These are phyloP conservation scores for Lasioglossum zephyrum DNA, from an alignment of 2,888 invertebrate genomes.

Conservation along the genomic window DNA sequence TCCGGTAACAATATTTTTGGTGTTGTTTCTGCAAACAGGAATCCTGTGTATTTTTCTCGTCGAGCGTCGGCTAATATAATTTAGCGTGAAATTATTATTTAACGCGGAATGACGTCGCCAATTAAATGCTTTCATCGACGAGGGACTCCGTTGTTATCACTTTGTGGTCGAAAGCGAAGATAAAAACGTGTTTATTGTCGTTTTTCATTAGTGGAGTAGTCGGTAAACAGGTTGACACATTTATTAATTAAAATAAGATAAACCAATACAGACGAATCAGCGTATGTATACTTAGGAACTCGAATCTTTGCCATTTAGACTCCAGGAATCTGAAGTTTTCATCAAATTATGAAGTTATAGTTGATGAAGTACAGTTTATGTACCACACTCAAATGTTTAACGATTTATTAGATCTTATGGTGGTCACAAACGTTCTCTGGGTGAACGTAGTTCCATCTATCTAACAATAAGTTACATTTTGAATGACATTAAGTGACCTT, in stretches of 20 bases:
- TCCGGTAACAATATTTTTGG: conserved; percentile 30
- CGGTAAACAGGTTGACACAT: neutral
- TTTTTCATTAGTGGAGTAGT: neutral
- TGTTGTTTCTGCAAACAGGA: neutral
- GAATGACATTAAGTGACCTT: too few species aligned
- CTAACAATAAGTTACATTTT: too few species aligned
- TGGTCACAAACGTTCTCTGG: too few species aligned
- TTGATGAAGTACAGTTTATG: neutral
- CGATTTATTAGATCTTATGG: too few species aligned
- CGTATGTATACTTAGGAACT: neutral
- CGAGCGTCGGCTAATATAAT: neutral
- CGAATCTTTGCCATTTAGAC: neutral
- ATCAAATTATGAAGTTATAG: neutral
- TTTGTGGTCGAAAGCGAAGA: neutral
- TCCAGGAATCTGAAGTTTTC: neutral
- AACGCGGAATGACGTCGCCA: conserved; percentile 22
- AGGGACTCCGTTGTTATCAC: neutral
- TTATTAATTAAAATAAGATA: neutral
- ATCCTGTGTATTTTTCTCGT: conserved; percentile 4
- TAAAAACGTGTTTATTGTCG: neutral
- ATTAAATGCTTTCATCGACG: neutral
- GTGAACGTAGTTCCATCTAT: too few species aligned
- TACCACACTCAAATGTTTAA: too few species aligned
- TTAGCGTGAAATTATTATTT: conserved; percentile 47
- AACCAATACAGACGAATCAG: neutral